Evolutionary conservation across 2,113 vertebrate species (phyloP).

Genomic region (Caranx ignobilis): DNA sequence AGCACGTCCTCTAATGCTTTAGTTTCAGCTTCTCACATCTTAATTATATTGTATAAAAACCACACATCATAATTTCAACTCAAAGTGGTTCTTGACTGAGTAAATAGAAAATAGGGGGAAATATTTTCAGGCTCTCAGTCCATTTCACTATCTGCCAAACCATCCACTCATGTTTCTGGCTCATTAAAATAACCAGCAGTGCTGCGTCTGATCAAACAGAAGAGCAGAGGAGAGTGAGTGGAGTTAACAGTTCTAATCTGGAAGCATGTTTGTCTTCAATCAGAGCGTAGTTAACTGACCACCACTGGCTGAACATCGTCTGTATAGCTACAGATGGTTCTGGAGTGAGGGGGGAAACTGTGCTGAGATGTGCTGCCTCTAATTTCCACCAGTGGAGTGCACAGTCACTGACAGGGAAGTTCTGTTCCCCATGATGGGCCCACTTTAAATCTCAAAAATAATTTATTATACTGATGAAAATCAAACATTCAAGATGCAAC

Average conservation of each 20-base stretch:
- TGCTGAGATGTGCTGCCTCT: neutral
- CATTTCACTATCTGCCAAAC: neutral
- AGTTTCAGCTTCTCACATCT: too few species aligned
- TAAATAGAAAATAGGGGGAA: neutral
- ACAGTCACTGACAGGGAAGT: neutral
- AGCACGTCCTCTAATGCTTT: too few species aligned
- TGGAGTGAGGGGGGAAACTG: neutral
- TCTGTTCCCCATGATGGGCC: neutral
- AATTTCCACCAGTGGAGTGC: neutral
- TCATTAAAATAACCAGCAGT: neutral
- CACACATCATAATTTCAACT: neutral
- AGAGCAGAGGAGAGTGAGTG: neutral
- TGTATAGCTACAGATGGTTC: neutral
- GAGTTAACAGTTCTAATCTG: neutral
- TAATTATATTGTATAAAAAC: too few species aligned
- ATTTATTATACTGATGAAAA: too few species aligned
- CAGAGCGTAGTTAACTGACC: neutral
- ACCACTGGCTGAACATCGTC: neutral
- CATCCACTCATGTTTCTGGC: neutral
- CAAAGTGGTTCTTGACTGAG: neutral
- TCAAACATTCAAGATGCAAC: too few species aligned
- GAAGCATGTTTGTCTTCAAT: neutral
- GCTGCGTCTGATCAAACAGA: neutral
- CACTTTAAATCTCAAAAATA: too few species aligned
- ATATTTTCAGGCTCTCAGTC: neutral